Evolutionary conservation across 2,888 invertebrate species (phyloP).

Genomic region (Callyntrura guangdongensis): DNA sequence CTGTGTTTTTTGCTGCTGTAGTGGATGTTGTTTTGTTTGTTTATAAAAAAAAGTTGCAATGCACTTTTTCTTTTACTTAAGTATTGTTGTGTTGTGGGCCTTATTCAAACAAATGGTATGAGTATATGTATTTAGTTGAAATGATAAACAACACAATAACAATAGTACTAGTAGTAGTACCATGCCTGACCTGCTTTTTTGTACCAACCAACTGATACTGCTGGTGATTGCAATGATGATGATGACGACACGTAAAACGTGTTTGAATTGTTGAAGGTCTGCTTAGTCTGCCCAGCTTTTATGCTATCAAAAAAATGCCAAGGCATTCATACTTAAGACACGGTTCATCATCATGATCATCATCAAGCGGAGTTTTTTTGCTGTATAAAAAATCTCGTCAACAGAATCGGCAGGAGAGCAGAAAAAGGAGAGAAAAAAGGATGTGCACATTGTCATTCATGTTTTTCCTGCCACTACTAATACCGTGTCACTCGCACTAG

Average conservation of each 20-base stretch:
- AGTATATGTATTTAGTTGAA: constrained; percentile 1
- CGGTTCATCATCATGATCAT: constrained; percentile 46
- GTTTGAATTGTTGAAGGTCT: constrained; percentile 62
- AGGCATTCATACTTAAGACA: neutral
- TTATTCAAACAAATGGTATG: neutral
- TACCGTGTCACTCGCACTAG: neutral
- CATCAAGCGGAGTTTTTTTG: constrained; percentile 17
- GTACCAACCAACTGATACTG: neutral
- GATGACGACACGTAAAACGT: constrained; percentile 77
- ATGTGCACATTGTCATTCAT: constrained; percentile 13
- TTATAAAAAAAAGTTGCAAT: constrained; percentile 28
- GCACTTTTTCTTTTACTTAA: constrained; percentile 45
- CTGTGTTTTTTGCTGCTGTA: neutral
- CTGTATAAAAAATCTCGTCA: constrained; percentile 46
- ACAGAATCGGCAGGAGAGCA: constrained; percentile 64
- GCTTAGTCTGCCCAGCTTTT: constrained; percentile 5
- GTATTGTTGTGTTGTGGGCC: neutral
- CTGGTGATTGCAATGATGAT: constrained; percentile 13
- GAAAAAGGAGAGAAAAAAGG: neutral
- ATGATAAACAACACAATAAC: constrained; percentile 66
- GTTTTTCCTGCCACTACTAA: neutral
- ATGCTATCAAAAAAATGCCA: neutral
- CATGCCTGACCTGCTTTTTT: constrained; percentile 81
- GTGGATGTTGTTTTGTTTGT: constrained; percentile 29
- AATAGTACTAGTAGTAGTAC: constrained; percentile 26